Percentiles rank a stretch among this genome's conserved stretches.
These are phyloP conservation scores for Escarpia spicata DNA, from an alignment of 2,888 invertebrate genomes.

Conservation along the genomic window DNA sequence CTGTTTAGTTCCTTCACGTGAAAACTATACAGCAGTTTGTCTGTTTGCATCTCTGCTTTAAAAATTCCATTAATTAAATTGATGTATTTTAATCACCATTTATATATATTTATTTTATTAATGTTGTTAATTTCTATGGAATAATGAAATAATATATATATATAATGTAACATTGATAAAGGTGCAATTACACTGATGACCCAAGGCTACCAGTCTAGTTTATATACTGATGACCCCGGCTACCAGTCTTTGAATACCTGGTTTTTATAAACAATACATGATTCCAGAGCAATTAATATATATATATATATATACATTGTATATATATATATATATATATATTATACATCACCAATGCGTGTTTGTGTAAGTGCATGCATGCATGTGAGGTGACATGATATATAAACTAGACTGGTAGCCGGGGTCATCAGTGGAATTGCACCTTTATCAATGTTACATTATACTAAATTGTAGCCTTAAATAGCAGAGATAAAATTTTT, in stretches of 20 bases:
- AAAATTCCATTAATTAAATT: not conserved
- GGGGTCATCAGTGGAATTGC: slow-evolving; percentile 8
- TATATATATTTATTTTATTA: not conserved
- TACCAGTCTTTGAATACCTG: not conserved
- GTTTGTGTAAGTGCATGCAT: not conserved
- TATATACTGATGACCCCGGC: not conserved
- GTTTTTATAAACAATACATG: not conserved
- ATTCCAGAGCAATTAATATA: not conserved
- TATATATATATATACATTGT: slow-evolving; percentile 19
- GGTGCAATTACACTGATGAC: slow-evolving; percentile 5
- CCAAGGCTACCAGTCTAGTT: not conserved
- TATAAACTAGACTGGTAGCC: not conserved
- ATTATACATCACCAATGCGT: not conserved
- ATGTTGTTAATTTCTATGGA: not conserved
- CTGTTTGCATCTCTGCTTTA: not conserved
- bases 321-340: slow-evolving; percentile 23
- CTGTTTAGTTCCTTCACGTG: no score
- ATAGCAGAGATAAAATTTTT: not conserved
- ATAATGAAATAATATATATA: not conserved
- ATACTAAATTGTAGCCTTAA: slow-evolving; percentile 10
- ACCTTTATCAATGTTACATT: slow-evolving; percentile 7
- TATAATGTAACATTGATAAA: not conserved
- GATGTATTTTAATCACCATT: not conserved
- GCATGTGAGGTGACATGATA: not conserved
- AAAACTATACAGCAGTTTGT: no score